phyloP scores from a whole-genome alignment of 1,140 invertebrate species.

The Drosophila triauraria region DNA sequence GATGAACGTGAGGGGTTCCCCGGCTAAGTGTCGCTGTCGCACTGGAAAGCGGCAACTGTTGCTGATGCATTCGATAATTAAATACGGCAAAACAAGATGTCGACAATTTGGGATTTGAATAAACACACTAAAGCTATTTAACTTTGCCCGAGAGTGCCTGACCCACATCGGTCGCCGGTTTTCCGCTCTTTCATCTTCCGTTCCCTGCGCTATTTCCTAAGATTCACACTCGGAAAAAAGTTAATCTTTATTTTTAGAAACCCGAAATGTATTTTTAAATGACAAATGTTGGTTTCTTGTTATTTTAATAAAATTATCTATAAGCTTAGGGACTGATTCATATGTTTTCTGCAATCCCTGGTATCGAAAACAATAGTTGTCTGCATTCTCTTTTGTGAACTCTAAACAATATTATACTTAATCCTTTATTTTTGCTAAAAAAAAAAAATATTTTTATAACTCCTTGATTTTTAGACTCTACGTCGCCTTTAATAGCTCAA shows the following conservation, averaged over 20 bases:
- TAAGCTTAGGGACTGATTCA: not conserved
- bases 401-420: not conserved
- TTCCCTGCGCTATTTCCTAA: not conserved
- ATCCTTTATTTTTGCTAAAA: no score
- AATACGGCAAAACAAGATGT: constrained; percentile 66
- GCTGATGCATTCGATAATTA: constrained; percentile 77
- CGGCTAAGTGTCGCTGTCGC: constrained; percentile 47
- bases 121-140: constrained; percentile 60
- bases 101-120: constrained; percentile 61
- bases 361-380: no score
- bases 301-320: no score
- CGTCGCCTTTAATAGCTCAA: not conserved
- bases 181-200: constrained; percentile 10
- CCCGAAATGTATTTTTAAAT: no score
- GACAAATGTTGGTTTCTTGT: no score
- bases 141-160: constrained; percentile 19
- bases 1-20: constrained; percentile 57
- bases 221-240: not conserved
- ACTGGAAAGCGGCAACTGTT: constrained; percentile 56
- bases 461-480: no score
- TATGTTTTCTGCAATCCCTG: no score
- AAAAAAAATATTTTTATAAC: not conserved
- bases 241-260: not conserved
- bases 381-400: no score
- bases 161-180: constrained; percentile 30